Conservation (phyloP, 2,888 invertebrate species). For the Kryphioiulus occultus region DNA sequence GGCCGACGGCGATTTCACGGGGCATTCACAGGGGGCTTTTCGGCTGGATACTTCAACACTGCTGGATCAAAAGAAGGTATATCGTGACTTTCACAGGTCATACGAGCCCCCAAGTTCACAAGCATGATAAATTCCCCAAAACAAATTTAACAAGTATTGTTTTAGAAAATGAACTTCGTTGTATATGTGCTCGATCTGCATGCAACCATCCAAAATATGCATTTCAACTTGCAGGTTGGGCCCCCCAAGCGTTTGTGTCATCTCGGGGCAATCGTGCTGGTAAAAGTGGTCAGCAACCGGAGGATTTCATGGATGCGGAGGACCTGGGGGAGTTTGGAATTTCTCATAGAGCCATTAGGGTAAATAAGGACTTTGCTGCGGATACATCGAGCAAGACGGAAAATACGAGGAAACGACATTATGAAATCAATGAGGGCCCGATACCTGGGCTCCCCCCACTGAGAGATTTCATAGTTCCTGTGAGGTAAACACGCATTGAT, state of each 20-base stretch:
- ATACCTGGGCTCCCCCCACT: slow-evolving; percentile 75
- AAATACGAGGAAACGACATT: slow-evolving; percentile 45
- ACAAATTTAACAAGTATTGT: no score
- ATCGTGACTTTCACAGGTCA: background rate
- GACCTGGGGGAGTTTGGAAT: slow-evolving; percentile 95
- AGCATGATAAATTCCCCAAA: no score
- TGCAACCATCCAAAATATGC: no score
- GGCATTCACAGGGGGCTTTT: slow-evolving; percentile 98
- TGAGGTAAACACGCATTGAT: slow-evolving; percentile 63
- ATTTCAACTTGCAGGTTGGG: slow-evolving; percentile 71
- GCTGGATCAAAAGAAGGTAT: slow-evolving; percentile 86
- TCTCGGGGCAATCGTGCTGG: slow-evolving; percentile 76
- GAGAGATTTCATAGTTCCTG: slow-evolving; percentile 73
- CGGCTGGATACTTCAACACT: slow-evolving; percentile 96
- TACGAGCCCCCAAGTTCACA: background rate
- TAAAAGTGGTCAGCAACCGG: slow-evolving; percentile 72
- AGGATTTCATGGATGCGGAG: slow-evolving; percentile 99
- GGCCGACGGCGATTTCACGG: slow-evolving; percentile 95
- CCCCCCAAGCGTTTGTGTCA: slow-evolving; percentile 88
- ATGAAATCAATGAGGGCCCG: slow-evolving; percentile 62
- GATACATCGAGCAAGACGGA: background rate
- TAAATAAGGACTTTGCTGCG: slow-evolving; percentile 75
- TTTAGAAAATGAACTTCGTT: no score
- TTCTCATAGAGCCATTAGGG: slow-evolving; percentile 84
- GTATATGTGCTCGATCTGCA: no score